A percentile compares a stretch with the other conserved stretches of the same genome.
Conservation (phyloP, 2,113 vertebrate species). For the Chloebia gouldiae region DNA sequence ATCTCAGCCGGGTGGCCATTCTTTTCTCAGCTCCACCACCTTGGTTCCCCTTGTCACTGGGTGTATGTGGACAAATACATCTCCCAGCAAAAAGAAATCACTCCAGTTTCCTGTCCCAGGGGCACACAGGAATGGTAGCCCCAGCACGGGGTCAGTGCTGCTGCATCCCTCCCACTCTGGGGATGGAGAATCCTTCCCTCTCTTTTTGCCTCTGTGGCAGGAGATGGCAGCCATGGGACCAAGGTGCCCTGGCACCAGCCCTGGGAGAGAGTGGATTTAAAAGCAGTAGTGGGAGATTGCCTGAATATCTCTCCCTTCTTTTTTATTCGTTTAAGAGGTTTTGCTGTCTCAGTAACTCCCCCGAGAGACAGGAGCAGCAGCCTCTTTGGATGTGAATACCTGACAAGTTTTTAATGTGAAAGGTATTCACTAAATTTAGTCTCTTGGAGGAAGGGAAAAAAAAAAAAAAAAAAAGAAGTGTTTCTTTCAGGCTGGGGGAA, state of each 20-base stretch:
- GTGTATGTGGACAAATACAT: not conserved
- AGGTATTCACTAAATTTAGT: constrained; percentile 67
- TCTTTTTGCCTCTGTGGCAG: not conserved
- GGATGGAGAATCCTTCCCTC: not conserved
- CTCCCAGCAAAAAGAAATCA: not conserved
- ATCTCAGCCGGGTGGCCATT: not conserved
- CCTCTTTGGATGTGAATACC: constrained; percentile 61
- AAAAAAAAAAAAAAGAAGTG: not conserved
- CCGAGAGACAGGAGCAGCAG: constrained; percentile 39
- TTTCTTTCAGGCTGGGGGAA: constrained; percentile 33
- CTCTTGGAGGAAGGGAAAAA: not conserved
- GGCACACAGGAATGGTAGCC: fast-evolving
- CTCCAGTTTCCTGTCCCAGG: not conserved
- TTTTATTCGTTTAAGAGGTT: constrained; percentile 55
- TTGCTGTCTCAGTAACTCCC: constrained; percentile 44
- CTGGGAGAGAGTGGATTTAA: not conserved
- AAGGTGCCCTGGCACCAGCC: not conserved
- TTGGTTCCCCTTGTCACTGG: not conserved
- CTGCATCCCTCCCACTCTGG: not conserved
- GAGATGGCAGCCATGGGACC: not conserved
- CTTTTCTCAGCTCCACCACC: not conserved
- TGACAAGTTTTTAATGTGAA: constrained; percentile 70
- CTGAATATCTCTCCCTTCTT: constrained; percentile 32
- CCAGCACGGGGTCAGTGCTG: fast-evolving
- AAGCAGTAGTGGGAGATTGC: not conserved